Percentiles rank a stretch among this genome's conserved stretches.
Conservation (phyloP, 1,140 invertebrate species). For the Cotesia glomerata region DNA sequence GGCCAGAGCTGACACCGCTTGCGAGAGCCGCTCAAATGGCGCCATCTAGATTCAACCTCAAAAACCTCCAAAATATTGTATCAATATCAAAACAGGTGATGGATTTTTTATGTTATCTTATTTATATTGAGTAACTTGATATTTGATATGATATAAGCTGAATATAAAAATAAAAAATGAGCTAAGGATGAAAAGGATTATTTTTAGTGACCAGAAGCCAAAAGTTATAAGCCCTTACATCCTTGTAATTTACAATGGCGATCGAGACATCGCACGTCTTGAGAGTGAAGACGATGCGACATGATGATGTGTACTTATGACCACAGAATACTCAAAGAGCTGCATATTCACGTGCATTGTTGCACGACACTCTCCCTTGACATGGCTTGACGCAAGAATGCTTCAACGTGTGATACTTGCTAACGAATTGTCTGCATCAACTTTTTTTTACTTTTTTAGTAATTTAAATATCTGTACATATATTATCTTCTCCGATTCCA, state of each 20-base stretch:
- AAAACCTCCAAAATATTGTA: too few species aligned
- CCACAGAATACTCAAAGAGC: conserved; percentile 44
- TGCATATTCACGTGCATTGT: conserved; percentile 37
- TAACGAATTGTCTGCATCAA: conserved; percentile 12
- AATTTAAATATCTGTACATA: neutral
- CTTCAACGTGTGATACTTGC: conserved; percentile 24
- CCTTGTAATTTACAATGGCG: neutral
- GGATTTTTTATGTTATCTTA: too few species aligned
- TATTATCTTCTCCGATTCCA: neutral
- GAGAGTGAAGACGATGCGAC: neutral
- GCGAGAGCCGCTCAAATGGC: too few species aligned
- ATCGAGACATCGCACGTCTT: conserved; percentile 1
- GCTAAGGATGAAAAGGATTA: too few species aligned
- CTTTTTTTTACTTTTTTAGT: neutral
- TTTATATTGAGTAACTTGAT: too few species aligned
- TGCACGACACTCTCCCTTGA: conserved; percentile 36
- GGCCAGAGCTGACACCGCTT: too few species aligned
- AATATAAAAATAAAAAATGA: too few species aligned
- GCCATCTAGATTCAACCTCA: too few species aligned
- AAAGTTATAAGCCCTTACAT: neutral
- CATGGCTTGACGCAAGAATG: neutral
- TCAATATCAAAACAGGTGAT: too few species aligned
- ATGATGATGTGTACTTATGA: conserved; percentile 34
- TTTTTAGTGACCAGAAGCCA: conserved; percentile 7
- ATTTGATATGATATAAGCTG: too few species aligned